A percentile compares a stretch with the other conserved stretches of the same genome.
phyloP scores from a whole-genome alignment of 2,888 invertebrate genomes.

The Athalia cordata region DNA sequence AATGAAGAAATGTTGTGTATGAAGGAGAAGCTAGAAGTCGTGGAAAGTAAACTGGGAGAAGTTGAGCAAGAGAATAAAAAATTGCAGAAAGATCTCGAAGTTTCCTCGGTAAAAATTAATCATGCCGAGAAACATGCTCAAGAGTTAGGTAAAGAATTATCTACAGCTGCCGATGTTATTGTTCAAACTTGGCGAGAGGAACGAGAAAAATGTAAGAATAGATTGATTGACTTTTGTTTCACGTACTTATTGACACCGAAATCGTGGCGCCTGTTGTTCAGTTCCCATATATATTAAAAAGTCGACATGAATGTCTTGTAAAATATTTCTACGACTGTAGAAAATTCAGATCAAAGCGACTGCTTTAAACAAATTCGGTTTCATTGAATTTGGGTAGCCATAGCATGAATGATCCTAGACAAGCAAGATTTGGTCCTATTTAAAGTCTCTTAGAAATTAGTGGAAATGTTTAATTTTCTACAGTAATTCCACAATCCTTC shows the following conservation, averaged over 20 bases:
- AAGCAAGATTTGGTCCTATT: too few species aligned
- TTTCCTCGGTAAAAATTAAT: background rate
- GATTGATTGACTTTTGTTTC: background rate
- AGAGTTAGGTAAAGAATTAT: conserved; percentile 1
- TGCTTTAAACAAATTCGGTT: too few species aligned
- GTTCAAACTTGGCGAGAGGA: background rate
- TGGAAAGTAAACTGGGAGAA: background rate
- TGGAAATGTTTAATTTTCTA: too few species aligned
- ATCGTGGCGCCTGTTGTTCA: too few species aligned
- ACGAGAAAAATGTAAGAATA: conserved; percentile 17
- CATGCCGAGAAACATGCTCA: background rate
- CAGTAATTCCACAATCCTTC: too few species aligned
- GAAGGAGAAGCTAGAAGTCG: background rate
- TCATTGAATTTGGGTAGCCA: too few species aligned
- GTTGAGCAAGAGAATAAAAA: background rate
- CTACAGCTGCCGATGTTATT: background rate
- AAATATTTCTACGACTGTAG: too few species aligned
- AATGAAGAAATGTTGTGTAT: background rate
- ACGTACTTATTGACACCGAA: background rate
- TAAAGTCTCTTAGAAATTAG: too few species aligned
- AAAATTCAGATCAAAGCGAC: too few species aligned
- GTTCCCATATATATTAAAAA: too few species aligned
- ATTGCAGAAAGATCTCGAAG: background rate
- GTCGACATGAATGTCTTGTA: too few species aligned
- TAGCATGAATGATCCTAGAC: too few species aligned